Evolutionary conservation across 2,797 vertebrate species (phyloP).

Genomic region (Enteromius unitaeniatus): DNA sequence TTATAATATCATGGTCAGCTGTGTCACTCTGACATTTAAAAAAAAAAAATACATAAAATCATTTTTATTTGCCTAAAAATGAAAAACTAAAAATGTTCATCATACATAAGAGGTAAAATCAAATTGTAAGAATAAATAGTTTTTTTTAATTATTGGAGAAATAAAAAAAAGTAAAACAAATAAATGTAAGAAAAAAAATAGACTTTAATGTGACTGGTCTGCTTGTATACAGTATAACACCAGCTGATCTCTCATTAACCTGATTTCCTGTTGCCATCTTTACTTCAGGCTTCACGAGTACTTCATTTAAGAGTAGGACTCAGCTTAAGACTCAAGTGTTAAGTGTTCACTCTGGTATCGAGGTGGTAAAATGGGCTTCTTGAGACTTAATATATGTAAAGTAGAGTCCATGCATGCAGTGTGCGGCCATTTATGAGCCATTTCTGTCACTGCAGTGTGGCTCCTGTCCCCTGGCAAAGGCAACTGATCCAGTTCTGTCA

Average conservation of each 20-base stretch:
- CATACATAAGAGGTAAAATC: background rate
- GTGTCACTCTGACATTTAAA: background rate
- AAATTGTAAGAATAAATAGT: background rate
- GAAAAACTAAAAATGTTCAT: background rate
- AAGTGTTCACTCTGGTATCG: background rate
- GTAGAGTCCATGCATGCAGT: background rate
- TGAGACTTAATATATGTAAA: background rate
- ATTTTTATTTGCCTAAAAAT: background rate
- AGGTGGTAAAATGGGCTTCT: background rate
- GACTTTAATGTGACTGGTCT: background rate
- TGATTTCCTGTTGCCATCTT: background rate
- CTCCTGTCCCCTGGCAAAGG: slow-evolving; percentile 40
- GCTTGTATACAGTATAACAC: background rate
- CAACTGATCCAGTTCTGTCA: slow-evolving; percentile 61
- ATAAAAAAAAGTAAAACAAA: background rate
- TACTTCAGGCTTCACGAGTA: background rate
- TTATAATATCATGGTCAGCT: background rate
- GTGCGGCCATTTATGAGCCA: slow-evolving; percentile 33
- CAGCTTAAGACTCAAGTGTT: background rate
- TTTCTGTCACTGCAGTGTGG: slow-evolving; percentile 20
- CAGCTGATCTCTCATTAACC: slow-evolving; percentile 56
- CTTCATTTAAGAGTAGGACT: background rate
- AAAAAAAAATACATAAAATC: background rate
- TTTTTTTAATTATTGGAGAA: background rate
- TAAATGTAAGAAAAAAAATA: background rate